phyloP scores from a whole-genome alignment of 1,140 invertebrate species.

The Galendromus occidentalis region DNA sequence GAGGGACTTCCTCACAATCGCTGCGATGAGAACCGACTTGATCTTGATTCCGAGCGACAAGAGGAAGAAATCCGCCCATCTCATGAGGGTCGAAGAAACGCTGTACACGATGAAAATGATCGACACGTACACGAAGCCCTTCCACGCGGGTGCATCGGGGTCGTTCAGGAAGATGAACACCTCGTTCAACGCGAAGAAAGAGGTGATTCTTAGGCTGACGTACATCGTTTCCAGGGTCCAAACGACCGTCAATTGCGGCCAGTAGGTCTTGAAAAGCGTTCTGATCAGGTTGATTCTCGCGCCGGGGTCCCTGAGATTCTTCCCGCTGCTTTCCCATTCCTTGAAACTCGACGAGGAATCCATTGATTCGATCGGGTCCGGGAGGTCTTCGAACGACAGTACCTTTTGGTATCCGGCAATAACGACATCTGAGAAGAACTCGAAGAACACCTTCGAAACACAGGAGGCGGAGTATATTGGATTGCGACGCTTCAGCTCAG shows the following conservation, averaged over 20 bases:
- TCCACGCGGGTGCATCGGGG: conserved; percentile 44
- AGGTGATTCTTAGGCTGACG: background rate
- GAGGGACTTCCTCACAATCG: conserved; percentile 30
- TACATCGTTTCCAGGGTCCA: background rate
- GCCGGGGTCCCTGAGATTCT: background rate
- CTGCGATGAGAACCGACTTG: conserved; percentile 23
- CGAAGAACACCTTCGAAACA: background rate
- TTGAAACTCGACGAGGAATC: background rate
- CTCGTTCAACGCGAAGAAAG: conserved; percentile 15
- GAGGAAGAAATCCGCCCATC: conserved; percentile 76
- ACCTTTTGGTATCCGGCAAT: background rate
- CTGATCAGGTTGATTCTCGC: background rate
- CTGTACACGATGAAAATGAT: conserved; percentile 23
- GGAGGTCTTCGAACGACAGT: background rate
- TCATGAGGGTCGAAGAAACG: conserved; percentile 48
- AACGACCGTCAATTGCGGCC: background rate
- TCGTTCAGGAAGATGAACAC: conserved; percentile 18
- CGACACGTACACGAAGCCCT: conserved; percentile 59
- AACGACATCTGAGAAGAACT: background rate
- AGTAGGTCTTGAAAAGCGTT: background rate
- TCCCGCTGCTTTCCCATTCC: background rate
- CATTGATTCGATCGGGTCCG: background rate
- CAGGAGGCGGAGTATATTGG: background rate
- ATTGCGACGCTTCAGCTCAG: background rate
- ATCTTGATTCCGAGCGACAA: conserved; percentile 30